These are phyloP conservation scores for Beris morrisii DNA, from an alignment of 2,888 invertebrate species.

Conservation along the genomic window DNA sequence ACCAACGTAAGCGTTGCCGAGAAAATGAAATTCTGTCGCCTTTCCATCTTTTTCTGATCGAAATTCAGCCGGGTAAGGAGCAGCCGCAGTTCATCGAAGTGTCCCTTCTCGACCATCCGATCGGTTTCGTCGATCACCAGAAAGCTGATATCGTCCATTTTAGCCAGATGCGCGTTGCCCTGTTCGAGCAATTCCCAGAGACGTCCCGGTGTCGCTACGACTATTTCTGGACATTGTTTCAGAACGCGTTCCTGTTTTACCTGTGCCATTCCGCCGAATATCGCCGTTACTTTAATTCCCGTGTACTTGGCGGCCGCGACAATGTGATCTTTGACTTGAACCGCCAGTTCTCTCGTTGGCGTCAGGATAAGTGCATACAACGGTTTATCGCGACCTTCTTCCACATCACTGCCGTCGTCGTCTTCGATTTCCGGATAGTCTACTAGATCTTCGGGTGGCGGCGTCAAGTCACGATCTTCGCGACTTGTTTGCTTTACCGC, in stretches of 20 bases:
- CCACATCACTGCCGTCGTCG: constrained; percentile 43
- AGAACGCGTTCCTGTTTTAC: constrained; percentile 92
- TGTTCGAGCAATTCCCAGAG: constrained; percentile 90
- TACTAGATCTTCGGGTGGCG: constrained; percentile 50
- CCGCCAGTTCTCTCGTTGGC: constrained; percentile 93
- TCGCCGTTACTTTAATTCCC: constrained; percentile 69
- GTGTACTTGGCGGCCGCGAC: constrained; percentile 78
- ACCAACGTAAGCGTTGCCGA: constrained; percentile 95
- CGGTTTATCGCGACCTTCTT: constrained; percentile 43
- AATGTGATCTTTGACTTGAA: constrained; percentile 90
- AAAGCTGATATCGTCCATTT: constrained; percentile 75
- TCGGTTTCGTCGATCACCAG: constrained; percentile 98
- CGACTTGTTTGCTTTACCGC: constrained; percentile 27
- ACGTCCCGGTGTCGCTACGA: constrained; percentile 96
- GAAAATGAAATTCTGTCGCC: constrained; percentile 92
- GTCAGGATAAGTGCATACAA: constrained; percentile 87
- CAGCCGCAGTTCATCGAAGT: constrained; percentile 87
- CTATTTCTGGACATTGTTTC: constrained; percentile 81
- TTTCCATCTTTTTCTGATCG: constrained; percentile 61
- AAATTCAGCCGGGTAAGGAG: constrained; percentile 79
- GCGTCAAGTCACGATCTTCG: constrained; percentile 52
- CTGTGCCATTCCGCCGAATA: constrained; percentile 92
- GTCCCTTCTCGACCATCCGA: constrained; percentile 94
- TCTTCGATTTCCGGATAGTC: constrained; percentile 39
- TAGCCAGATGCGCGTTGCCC: constrained; percentile 75